Evolutionary conservation across 1,140 invertebrate genomes (phyloP).

Genomic region (Pollicipes pollicipes): DNA sequence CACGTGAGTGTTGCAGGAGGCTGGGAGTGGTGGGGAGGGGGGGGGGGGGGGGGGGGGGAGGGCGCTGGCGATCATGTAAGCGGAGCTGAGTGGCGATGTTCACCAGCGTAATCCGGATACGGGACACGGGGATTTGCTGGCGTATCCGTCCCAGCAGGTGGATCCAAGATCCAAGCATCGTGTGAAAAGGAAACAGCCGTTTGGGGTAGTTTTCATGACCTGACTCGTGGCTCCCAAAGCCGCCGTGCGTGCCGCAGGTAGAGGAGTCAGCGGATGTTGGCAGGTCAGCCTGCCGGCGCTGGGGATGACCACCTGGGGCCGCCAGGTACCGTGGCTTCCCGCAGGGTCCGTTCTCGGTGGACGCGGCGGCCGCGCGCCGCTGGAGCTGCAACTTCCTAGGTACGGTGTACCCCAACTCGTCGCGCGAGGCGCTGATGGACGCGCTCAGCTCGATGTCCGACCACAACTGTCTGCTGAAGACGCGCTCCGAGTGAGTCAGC

Average conservation of each 20-base stretch:
- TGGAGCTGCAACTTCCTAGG: not conserved
- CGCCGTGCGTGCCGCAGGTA: too few relatives aligned
- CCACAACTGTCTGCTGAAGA: constrained; percentile 19
- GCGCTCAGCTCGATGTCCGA: constrained; percentile 21
- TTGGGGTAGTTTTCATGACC: too few relatives aligned
- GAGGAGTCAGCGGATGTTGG: too few relatives aligned
- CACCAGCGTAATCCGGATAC: too few relatives aligned
- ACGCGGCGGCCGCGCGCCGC: not conserved
- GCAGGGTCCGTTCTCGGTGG: not conserved
- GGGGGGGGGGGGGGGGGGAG: too few relatives aligned
- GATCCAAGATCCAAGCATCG: too few relatives aligned
- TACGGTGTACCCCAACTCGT: constrained; percentile 22
- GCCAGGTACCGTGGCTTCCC: not conserved
- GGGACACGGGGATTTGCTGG: too few relatives aligned
- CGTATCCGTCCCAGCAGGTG: too few relatives aligned
- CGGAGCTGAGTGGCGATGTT: not conserved
- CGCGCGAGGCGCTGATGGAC: constrained; percentile 28
- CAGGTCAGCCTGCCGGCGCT: too few relatives aligned
- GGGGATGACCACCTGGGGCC: too few relatives aligned
- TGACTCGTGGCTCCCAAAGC: too few relatives aligned
- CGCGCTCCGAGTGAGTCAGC: constrained; percentile 21
- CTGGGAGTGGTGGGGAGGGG: not conserved
- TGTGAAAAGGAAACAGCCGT: too few relatives aligned
- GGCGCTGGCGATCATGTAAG: not conserved
- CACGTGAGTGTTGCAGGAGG: constrained; percentile 28